Evolutionary conservation across 2,888 invertebrate genomes (phyloP).

Genomic region (Drosophila rubida): DNA sequence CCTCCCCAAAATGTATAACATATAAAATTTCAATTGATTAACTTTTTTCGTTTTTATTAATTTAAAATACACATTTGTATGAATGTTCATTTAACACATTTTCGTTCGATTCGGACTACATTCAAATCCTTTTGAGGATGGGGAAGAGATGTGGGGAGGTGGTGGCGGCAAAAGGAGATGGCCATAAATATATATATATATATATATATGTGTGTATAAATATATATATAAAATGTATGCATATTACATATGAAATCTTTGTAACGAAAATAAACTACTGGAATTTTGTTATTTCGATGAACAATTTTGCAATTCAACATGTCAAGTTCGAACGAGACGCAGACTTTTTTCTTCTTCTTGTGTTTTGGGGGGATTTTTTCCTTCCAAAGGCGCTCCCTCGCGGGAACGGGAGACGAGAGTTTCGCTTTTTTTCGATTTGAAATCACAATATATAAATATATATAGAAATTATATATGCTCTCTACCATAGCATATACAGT

Average conservation of each 20-base stretch:
- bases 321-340: constrained; percentile 70
- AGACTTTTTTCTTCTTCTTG: constrained; percentile 60
- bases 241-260: constrained; percentile 61
- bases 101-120: constrained; percentile 66
- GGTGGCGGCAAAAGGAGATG: constrained; percentile 48
- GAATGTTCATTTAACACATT: constrained; percentile 60
- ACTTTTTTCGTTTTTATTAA: constrained; percentile 52
- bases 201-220: constrained; percentile 45
- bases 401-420: constrained; percentile 59
- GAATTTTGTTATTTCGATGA: constrained; percentile 41
- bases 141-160: constrained; percentile 12
- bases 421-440: constrained; percentile 60
- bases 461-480: constrained; percentile 22
- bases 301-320: constrained; percentile 55
- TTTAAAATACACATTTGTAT: constrained; percentile 56
- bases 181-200: constrained; percentile 45
- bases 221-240: constrained; percentile 49
- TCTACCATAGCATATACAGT: constrained; percentile 32
- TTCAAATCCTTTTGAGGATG: constrained; percentile 27
- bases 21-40: background rate
- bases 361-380: constrained; percentile 43
- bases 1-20: background rate
- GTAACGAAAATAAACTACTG: constrained; percentile 65
- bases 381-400: constrained; percentile 52
- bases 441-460: constrained; percentile 66